These are phyloP conservation scores for Leptothorax acervorum DNA, from an alignment of 2,888 invertebrate species.

Conservation along the genomic window DNA sequence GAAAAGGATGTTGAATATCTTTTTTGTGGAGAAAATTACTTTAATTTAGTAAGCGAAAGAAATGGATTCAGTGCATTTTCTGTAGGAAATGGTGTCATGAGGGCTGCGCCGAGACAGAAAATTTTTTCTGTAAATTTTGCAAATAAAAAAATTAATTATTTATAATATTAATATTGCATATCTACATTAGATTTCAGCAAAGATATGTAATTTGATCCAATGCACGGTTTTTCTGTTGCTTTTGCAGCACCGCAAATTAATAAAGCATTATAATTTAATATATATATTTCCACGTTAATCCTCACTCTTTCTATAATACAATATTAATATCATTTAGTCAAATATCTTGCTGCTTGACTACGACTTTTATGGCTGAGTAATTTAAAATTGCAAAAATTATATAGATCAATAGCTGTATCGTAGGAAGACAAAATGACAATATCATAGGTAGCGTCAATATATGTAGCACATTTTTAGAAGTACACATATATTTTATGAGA, in stretches of 20 bases:
- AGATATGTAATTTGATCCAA: slow-evolving; percentile 73
- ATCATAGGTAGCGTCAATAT: slow-evolving; percentile 68
- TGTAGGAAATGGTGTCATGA: too few relatives aligned
- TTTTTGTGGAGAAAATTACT: too few relatives aligned
- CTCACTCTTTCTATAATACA: background rate
- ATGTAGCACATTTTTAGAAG: background rate
- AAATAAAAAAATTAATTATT: too few relatives aligned
- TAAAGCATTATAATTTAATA: background rate
- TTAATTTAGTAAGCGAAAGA: too few relatives aligned
- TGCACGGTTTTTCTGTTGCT: slow-evolving; percentile 78
- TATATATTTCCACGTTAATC: background rate
- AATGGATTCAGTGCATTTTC: too few relatives aligned
- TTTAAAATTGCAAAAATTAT: background rate
- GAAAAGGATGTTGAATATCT: too few relatives aligned
- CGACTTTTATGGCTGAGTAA: background rate
- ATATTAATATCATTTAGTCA: background rate
- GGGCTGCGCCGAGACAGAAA: too few relatives aligned
- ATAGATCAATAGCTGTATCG: slow-evolving; percentile 51
- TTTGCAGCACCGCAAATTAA: slow-evolving; percentile 62
- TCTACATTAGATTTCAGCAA: slow-evolving; percentile 73
- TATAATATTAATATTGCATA: slow-evolving; percentile 6
- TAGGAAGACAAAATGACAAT: slow-evolving; percentile 74
- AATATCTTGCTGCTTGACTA: background rate
- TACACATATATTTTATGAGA: background rate
- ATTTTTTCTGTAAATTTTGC: too few relatives aligned